Evolutionary conservation across 2,113 vertebrate species (phyloP), one percentile per base, ranked within the genome.

Genomic region (Apus apus): DNA sequence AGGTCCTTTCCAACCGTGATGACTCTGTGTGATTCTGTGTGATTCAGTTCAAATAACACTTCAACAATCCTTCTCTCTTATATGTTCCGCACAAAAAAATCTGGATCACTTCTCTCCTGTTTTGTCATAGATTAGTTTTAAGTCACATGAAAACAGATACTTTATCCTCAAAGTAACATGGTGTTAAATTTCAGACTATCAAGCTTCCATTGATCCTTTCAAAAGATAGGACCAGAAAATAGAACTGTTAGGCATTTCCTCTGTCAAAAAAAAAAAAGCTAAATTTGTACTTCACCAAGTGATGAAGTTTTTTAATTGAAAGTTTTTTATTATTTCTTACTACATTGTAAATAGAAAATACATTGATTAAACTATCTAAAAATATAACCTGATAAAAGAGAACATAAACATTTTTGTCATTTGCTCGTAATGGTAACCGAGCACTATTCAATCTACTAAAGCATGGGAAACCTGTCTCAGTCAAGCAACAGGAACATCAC

Each of bases 241-340:
- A 92, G 46, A 62, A 77, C n/a, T 67, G 80, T 87, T 93, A 97
- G 87, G 87, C 85, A 96, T 14, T 65, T 81, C 66, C 95, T 68
- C 85, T 96, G 93, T 87, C 82, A 87, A 87, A 88, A 61, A 50
- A 38, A 76, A 71, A n/a, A 50, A 22, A 22, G 21, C 62, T 76
- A 85, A 61, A 89, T 30, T 46, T 79, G 40, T 91, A 87, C 92
- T 88, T 90, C 74, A 92, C 48, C 77, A 91, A 89, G 70, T 67
- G 13, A 87, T 93, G 40, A 94, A 79, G 27, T 29, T 5, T 87
- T 95, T 96, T 93, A 94, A 95, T 65, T 94, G 95, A 97, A 96
- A 96, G 80, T 75, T 94, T 85, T 90, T 90, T 71, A 88, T 54
- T 94, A 62, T 77, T 90, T 83, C 50, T 96, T 95, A 95, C 45